Base-by-base conservation (phyloP, 2,113 vertebrate genomes). In the Mugil cephalus region DNA sequence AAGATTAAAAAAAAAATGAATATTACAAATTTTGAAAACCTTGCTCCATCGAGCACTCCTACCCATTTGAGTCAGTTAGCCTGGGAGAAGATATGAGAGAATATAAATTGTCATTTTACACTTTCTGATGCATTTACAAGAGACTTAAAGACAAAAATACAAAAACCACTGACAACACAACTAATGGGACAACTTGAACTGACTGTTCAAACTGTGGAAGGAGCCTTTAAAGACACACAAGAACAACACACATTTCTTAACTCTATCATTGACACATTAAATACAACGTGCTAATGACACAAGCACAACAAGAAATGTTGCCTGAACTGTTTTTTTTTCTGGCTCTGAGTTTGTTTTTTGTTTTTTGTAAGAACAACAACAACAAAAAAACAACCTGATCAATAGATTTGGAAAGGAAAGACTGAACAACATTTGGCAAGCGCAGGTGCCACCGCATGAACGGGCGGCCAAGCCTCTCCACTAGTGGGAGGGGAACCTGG, bases 381-480 rank as follows among this genome's bases (percentile, higher is more conserved):
- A 79, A 85, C 77, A 67, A 74, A 80, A 87, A 76, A 30, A 30
- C 2, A 82, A 64, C n/a, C 71, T 68, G 61, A 65, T 81, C 56
- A 65, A 77, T 74, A 87, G 88, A 87, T 92, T 93, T 92, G 87
- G 88, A 93, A 92, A 90, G 87, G 87, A 94, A 91, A 92, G 89
- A 90, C 85, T 85, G 92, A 90, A 93, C 90, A 88, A 88, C 92
- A 93, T 91, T 91, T 93, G 93, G 92, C 92, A 93, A 91, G 86
- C 82, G 86, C 89, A 89, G 84, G 87, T 84, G 90, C 87, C 74
- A 39, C 66, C 40, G 55, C 74, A n/a, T 0, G 67, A 80, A 66
- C 69, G 8, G 19, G 61, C 62, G 17, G 87, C 89, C 85, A 82
- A 80, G 75, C 82, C 80, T 90, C 85, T n/a, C 87, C 87, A 77